Base-by-base conservation (phyloP, 2,797 vertebrate species). In the Lepilemur septentrionalis region DNA sequence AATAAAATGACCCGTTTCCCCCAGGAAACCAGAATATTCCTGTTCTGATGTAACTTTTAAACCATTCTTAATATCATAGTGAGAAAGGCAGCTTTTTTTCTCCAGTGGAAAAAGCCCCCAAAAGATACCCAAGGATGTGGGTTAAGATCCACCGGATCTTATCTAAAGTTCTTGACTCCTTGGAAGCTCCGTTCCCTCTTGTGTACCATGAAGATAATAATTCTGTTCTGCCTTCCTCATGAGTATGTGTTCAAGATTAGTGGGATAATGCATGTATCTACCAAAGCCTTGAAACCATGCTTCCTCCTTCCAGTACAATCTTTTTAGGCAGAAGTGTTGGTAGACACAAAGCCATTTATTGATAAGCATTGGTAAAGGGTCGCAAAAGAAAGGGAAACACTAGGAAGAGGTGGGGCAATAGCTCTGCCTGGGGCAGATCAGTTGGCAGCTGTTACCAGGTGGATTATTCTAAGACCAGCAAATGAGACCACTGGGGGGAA, bases 1-100 rank as follows among this genome's bases (percentile, higher is more conserved):
- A 69, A 76, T 67, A 72, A 55, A 67, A 69, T 22, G 32, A 63
- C 41, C 57, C 5, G 1, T 80, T 95, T 93, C 55, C 67, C 38
- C 48, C 70, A 61, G n/a, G 80, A 91, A 87, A 70, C 11, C 25
- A 50, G 65, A 92, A 35, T 48, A 88, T 67, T 57, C 32, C 25
- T 81, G 4, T 55, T 96, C 82, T 78, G n/a, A 69, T 46, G 15
- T 50, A 90, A 92, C 4, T 88, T 88, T 65, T 81, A 88, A 92
- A 85, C 22, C 30, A 50, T 32, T 5, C 4, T 76, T 65, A 38
- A 28, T 38, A 38, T 79, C 43, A 35, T 15, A 11, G 6, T 41
- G 63, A 92, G 10, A 12, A 35, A 59, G 32, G 52, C 30, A 43
- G 57, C 6, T 91, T 43, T 41, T 81, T n/a, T 12, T 67, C 7